Evolutionary conservation across 2,888 invertebrate species (phyloP), one percentile per base, ranked within the genome.

Genomic region (Hypolimnas misippus): DNA sequence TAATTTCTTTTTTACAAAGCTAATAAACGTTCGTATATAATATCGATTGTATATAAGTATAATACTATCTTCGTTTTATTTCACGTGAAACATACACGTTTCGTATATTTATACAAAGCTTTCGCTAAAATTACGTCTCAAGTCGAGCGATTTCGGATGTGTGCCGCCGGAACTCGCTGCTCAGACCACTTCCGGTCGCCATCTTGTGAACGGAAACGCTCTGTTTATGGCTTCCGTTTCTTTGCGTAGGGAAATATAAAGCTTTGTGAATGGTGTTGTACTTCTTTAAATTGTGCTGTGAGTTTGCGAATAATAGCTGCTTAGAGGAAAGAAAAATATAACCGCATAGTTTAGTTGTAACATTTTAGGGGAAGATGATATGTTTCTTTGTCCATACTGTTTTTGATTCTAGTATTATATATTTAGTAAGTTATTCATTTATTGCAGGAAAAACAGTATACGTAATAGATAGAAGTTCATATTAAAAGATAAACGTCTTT

Each of bases 131-230:
- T 68, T 67, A 66, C 58, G 68, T 72, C 69, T 76, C 70, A 71
- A 77, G 71, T 62, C 40, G 54, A 75, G 74, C 75, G 70, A 63
- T 70, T 71, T 76, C 72, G 87, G 87, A 86, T 79, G 87, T 83
- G 76, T 82, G 74, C 71, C 71, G 68, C 74, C 80, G 87, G 86
- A 87, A 82, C 74, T 70, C 66, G 72, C 73, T 83, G 79, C 88
- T 90, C 84, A 71, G 73, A 75, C 78, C 71, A 69, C 76, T 79
- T 89, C 89, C 90, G 85, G 80, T 80, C 80, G 89, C 89, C 87
- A 87, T 89, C 82, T 89, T 87, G 84, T 66, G 68, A 62, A 74
- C 79, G 86, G 87, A 86, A 82, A 74, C 76, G 74, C 72, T 73
- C 75, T 74, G 79, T 82, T 84, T 87, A 87, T 76, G 80, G 83